These are phyloP conservation scores for Suricata suricatta DNA, from an alignment of 2,113 vertebrate genomes.

Conservation along the genomic window DNA sequence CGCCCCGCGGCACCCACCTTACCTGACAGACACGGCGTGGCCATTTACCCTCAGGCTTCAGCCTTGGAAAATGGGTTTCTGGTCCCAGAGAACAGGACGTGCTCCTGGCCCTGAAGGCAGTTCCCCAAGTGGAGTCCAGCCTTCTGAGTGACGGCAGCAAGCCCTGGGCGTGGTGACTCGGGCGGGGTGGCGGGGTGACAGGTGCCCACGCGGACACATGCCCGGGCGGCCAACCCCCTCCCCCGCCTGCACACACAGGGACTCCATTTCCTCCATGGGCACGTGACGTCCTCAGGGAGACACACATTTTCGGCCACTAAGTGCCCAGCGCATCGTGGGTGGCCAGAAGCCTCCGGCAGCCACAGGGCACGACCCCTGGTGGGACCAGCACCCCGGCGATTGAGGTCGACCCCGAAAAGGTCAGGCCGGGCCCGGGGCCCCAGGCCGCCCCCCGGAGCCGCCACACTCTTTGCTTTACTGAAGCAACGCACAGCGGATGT, in stretches of 20 bases:
- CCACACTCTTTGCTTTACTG: background rate
- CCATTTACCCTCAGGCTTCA: background rate
- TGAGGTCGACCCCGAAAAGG: background rate
- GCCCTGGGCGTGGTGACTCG: rapidly evolving
- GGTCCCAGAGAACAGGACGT: rapidly evolving
- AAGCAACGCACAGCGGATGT: background rate
- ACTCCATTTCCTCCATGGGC: background rate
- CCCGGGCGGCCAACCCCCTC: background rate
- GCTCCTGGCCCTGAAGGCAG: background rate
- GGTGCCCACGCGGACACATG: background rate
- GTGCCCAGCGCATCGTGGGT: background rate
- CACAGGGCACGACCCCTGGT: background rate
- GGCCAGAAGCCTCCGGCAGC: background rate
- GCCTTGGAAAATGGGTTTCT: background rate
- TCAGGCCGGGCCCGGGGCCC: rapidly evolving
- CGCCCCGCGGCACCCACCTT: too few species aligned
- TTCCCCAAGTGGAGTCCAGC: background rate
- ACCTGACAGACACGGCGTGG: background rate
- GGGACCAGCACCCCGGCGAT: background rate
- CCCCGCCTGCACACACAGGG: rapidly evolving
- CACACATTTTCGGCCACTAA: background rate
- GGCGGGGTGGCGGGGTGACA: background rate
- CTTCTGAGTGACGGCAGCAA: background rate
- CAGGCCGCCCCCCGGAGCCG: background rate
- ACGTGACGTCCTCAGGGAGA: background rate